Conservation (phyloP, 1,140 invertebrate genomes). For the Drosophila novamexicana region DNA sequence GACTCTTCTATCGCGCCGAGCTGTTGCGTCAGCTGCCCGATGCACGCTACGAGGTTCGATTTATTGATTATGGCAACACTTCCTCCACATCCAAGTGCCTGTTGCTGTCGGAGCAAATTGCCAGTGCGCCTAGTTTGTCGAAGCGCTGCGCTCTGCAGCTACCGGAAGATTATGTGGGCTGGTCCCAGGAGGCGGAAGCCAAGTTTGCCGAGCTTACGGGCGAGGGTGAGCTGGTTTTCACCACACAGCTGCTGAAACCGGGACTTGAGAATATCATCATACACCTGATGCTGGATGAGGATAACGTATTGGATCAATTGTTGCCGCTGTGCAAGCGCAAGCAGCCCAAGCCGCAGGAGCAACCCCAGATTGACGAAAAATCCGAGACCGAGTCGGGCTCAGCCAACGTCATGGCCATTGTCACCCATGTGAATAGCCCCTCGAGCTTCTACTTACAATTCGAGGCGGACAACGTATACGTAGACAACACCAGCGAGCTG, state of each 20-base stretch:
- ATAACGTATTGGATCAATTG: slow-evolving; percentile 87
- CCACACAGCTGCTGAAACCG: slow-evolving; percentile 87
- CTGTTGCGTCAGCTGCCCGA: slow-evolving; percentile 86
- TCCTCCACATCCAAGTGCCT: slow-evolving; percentile 86
- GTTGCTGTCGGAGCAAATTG: slow-evolving; percentile 87
- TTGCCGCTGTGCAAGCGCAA: slow-evolving; percentile 85
- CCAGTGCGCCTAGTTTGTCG: slow-evolving; percentile 86
- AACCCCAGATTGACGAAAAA: not conserved
- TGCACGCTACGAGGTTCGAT: slow-evolving; percentile 88
- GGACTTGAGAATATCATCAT: slow-evolving; percentile 87
- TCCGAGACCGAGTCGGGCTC: not conserved
- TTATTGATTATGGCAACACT: slow-evolving; percentile 91
- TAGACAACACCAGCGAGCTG: slow-evolving; percentile 59
- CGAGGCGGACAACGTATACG: slow-evolving; percentile 31
- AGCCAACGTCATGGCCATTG: slow-evolving; percentile 34
- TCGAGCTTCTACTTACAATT: slow-evolving; percentile 69
- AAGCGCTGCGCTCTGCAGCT: slow-evolving; percentile 88
- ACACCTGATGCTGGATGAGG: slow-evolving; percentile 86
- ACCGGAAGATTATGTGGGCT: slow-evolving; percentile 86
- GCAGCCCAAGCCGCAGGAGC: slow-evolving; percentile 28
- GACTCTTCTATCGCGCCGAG: slow-evolving; percentile 89
- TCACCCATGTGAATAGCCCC: slow-evolving; percentile 69
- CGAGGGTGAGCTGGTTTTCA: slow-evolving; percentile 88
- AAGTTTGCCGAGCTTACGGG: slow-evolving; percentile 88
- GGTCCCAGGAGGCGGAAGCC: slow-evolving; percentile 87